Base-by-base conservation (phyloP, 2,888 invertebrate genomes). In the Drosophila vallismaia region DNA sequence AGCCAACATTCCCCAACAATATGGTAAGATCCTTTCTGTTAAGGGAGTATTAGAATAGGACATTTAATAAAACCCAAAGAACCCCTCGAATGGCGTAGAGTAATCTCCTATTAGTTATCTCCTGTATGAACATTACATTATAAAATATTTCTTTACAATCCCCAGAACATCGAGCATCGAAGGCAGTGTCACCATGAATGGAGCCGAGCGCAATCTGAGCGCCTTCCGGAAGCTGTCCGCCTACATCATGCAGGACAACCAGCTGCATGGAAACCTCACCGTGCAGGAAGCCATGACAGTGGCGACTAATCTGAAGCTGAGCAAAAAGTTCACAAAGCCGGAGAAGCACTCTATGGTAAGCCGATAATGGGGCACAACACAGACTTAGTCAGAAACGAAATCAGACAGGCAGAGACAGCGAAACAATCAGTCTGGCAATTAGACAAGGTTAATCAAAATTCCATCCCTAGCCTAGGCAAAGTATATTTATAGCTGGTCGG, bases 161-260 rank as follows among this genome's bases (percentile, higher is more conserved):
- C 7, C 19, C 77, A 97, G 97, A 92, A 96, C 96, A 19, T 94
- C 94, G 59, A 96, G 96, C 63, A 94, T 95, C 92, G 95, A 95
- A 88, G 97, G 97, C 55, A 95, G 95, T 86, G 95, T 97, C 79
- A 95, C 96, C 70, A 96, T 97, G 93, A 97, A 97, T 90, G 96
- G 96, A 6, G 94, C 94, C 89, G 96, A 96, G 92, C 94, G 97
- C 74, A 96, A 96, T 91, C 92, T 96, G 74, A 96, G 96, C 78
- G 94, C 94, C 83, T 98, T 98, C 93, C 94, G 97, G 67, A 98
- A 98, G 92, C 93, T 97, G 77, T 98, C 98, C 0, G 97, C 97
- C 88, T 98, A 98, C 92, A 99, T 99, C 91, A 92, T 98, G 98
- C 98, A 99, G 91, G 97, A 97, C 90, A 97, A 97, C 92, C 97